Base-by-base conservation (phyloP, 1,140 invertebrate species). In the Formica exsecta region DNA sequence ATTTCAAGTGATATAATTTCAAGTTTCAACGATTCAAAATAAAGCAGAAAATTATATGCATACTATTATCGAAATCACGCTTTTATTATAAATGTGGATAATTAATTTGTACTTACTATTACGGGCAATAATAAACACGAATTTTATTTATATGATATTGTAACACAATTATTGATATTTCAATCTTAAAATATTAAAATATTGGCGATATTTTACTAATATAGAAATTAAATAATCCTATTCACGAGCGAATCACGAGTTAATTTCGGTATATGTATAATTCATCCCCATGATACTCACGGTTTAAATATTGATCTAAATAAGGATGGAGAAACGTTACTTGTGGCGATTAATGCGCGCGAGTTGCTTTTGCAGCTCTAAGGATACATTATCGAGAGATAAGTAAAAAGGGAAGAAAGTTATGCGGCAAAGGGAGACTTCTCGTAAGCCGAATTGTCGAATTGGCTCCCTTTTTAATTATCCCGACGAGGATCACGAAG, bases 391-490 rank as follows among this genome's bases (percentile, higher is more conserved):
- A 36, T 41, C 51, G 32, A 73, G 70, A 44, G 32, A 25, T 32
- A 36, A 51, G 48, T 61, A 61, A 73, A 54, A 61, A 62, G 54
- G 51, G 44, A 70, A 73, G 25, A 38, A 83, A 73, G 79, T 74
- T 44, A 8, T 13, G 13, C 22, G 22, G 57, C 51, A 85, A 85
- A 73, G 80, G 73, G 85, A 65, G 74, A 22, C 38, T 41, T 54
- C 22, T 54, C 74, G 2, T 54, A 65, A 79, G 86, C 57, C 54
- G 66, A 86, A 86, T 88, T 65, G 62, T 59, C 70, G 87, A 86
- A 81, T 81, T 64, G 25, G 36, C 83, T 85, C 83, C 83, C 81
- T 87, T 89, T 89, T 85, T 88, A 89, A 89, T 89, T 89, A 89
- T 86, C 88, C 38, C 62, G 29, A 13, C 44, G 16, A 57, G 62